These are phyloP conservation scores for Caretta caretta DNA, from an alignment of 2,113 vertebrate genomes.

Conservation along the genomic window DNA sequence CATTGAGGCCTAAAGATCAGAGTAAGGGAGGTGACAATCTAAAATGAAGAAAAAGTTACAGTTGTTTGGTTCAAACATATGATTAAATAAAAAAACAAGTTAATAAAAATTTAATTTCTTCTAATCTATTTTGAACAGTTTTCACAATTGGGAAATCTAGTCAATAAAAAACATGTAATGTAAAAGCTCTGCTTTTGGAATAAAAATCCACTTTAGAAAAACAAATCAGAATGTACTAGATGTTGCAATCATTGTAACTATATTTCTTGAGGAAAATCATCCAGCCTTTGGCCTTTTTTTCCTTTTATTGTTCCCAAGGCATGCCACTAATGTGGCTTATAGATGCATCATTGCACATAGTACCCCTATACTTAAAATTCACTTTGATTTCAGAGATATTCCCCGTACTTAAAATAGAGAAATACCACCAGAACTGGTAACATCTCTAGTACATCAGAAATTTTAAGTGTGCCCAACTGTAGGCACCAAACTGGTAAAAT, in stretches of 20 bases:
- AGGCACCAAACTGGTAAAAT: constrained; percentile 14
- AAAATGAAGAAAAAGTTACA: neutral
- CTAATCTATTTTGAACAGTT: constrained; percentile 30
- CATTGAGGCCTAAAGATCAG: constrained; percentile 42
- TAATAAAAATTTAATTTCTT: neutral
- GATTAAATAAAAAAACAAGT: constrained; percentile 56
- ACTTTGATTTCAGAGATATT: neutral
- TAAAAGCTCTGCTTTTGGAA: constrained; percentile 40
- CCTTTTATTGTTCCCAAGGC: neutral
- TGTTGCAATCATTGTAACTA: constrained; percentile 3
- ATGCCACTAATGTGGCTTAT: neutral
- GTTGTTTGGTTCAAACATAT: constrained; percentile 11
- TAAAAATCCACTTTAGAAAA: constrained; percentile 61
- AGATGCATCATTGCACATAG: neutral
- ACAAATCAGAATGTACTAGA: neutral
- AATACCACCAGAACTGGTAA: neutral
- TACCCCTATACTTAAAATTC: neutral
- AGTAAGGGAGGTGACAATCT: constrained; percentile 24
- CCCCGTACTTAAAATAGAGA: neutral
- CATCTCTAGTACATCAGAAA: neutral
- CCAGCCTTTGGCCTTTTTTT: neutral
- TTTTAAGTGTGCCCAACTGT: neutral
- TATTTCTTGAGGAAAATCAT: neutral
- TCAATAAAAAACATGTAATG: constrained; percentile 36
- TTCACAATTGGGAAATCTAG: constrained; percentile 48